Percentiles rank a stretch among this genome's conserved stretches.
Conservation (phyloP, 2,113 vertebrate species). For the Saguinus midas region DNA sequence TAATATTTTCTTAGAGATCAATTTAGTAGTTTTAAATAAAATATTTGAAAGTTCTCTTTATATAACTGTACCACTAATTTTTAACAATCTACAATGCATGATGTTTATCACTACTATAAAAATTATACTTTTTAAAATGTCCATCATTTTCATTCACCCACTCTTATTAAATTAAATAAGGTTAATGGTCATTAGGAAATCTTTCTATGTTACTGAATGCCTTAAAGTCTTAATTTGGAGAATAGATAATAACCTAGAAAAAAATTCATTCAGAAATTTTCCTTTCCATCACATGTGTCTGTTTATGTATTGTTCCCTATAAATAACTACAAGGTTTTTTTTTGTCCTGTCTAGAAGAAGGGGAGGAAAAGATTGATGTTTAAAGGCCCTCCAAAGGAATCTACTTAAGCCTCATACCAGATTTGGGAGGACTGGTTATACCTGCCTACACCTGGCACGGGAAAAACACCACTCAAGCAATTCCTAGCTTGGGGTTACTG, state of each 20-base stretch:
- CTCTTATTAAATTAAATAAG: not conserved
- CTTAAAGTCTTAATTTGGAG: not conserved
- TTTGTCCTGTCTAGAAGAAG: not conserved
- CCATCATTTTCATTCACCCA: not conserved
- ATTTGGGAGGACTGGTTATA: slow-evolving; percentile 28
- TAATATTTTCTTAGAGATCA: slow-evolving; percentile 13
- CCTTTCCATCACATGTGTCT: not conserved
- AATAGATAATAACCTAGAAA: not conserved
- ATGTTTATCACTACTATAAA: not conserved
- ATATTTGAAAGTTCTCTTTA: not conserved
- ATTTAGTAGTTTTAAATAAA: not conserved
- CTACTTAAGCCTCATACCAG: slow-evolving; percentile 32
- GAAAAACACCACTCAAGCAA: not conserved
- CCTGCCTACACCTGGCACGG: not conserved
- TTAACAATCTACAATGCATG: not conserved
- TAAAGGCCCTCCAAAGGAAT: not conserved
- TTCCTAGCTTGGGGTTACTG: not conserved
- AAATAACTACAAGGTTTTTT: slow-evolving; percentile 1
- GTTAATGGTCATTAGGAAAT: not conserved
- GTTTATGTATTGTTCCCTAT: not conserved
- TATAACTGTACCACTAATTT: not conserved
- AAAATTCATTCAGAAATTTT: not conserved
- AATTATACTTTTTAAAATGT: not conserved
- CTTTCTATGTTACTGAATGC: not conserved
- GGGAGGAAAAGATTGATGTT: not conserved